Percentiles rank a stretch among this genome's conserved stretches.
phyloP scores from a whole-genome alignment of 2,113 vertebrate genomes.

The Platanista minor region DNA sequence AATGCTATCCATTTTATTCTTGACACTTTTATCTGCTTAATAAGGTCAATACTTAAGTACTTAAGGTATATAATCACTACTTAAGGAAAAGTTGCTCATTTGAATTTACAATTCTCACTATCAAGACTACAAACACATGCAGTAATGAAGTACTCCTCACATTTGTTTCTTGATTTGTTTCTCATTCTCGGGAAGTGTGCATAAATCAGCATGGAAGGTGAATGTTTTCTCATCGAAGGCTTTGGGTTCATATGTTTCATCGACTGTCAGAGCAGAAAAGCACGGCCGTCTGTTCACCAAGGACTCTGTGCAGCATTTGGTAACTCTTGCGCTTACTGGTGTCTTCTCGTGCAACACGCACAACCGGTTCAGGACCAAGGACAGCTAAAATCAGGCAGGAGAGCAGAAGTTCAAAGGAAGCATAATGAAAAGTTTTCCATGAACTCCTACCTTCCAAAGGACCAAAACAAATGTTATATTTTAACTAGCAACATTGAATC shows the following conservation, averaged over 20 bases:
- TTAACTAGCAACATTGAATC: not conserved
- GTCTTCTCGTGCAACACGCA: constrained; percentile 56
- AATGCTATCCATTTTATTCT: not conserved
- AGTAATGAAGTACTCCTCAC: constrained; percentile 47
- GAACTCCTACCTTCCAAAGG: not conserved
- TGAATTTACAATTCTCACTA: not conserved
- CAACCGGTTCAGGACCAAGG: constrained; percentile 21
- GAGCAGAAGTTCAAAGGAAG: not conserved
- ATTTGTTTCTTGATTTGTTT: constrained; percentile 49
- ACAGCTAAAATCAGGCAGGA: constrained; percentile 13
- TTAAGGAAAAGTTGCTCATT: not conserved
- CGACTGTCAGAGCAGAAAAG: not conserved
- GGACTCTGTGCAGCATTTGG: constrained; percentile 63
- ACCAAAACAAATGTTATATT: not conserved
- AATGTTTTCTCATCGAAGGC: constrained; percentile 43
- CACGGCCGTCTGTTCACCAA: constrained; percentile 56
- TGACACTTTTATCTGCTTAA: not conserved
- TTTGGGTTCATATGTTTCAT: constrained; percentile 54
- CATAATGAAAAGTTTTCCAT: not conserved
- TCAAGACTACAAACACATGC: not conserved
- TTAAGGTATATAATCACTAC: not conserved
- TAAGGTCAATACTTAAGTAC: not conserved
- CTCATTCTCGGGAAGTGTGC: constrained; percentile 36
- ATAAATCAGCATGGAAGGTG: constrained; percentile 66
- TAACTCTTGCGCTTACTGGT: constrained; percentile 50